Base-by-base conservation (phyloP, 1,140 invertebrate genomes). In the Lutraria rhynchaena region DNA sequence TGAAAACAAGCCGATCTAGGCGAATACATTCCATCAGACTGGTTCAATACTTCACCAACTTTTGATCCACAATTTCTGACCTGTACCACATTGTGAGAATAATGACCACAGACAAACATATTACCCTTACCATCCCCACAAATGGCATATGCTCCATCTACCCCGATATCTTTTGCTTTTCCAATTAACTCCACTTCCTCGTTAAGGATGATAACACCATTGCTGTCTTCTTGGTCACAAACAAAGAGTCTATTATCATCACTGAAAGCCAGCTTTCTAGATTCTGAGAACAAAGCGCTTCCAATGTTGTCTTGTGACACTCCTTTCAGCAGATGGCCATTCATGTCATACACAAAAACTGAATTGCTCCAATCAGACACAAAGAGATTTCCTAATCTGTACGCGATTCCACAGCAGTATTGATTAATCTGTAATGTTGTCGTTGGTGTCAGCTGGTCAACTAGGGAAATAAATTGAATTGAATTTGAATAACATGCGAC, bases 71-170 rank as follows among this genome's bases (percentile, higher is more conserved):
- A 24, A 22, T 49, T 13, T 24, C n/a, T 41, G 15, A 67, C 37
- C 63, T 67, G 63, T 67, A 67, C 13, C 9, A 67, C 63, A 33
- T 67, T 67, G 15, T 46, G 11, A 19, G 63, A 67, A 11, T 7
- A 2, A 27, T 44, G 46, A 17, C 63, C 63, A 46, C 35, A 67
- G 11, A 67, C 63, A 35, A 67, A 67, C 1, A 67, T 27, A 35
- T 22, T 67, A 35, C 63, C 63, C 37, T 11, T 46, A 49, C 22
- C 3, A 67, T 67, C 63, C 7, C 13, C 24, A 67, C 63, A 67
- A 5, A 67, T 41, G 19, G 3, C 35, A 22, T 13, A 7, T 9
- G 63, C 35, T 15, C 27, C 7, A 2, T 11, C 17, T 19, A 60
- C 33, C 22, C 37, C 57, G 29, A 33, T 19, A 35, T 60, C 57